These are phyloP conservation scores for Rhabdomys dilectus DNA, from an alignment of 2,113 vertebrate species.

Conservation along the genomic window DNA sequence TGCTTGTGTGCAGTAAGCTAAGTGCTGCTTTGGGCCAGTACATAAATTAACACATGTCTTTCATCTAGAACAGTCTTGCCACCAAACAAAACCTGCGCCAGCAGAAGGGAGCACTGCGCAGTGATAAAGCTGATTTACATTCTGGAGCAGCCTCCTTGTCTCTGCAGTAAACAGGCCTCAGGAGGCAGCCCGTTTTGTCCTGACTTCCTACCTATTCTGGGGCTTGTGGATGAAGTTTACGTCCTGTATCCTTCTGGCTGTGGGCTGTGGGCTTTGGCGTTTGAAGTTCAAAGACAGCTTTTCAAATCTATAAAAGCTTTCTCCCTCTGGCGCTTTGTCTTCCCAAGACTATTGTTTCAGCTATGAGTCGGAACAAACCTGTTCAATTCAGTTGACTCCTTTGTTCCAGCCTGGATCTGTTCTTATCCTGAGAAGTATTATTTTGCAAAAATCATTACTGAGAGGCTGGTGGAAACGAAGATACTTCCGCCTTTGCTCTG, in stretches of 20 bases:
- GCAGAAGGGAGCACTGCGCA: not conserved
- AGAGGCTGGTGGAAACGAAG: conserved; percentile 14
- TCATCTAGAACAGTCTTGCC: not conserved
- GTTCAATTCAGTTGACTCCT: not conserved
- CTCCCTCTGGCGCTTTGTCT: conserved; percentile 18
- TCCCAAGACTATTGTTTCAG: conserved; percentile 53
- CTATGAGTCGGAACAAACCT: conserved; percentile 23
- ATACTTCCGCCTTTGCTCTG: not conserved
- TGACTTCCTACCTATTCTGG: not conserved
- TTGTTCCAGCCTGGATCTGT: not conserved
- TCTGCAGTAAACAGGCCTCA: not conserved
- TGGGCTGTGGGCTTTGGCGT: not conserved
- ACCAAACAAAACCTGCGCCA: not conserved
- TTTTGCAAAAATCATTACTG: not conserved
- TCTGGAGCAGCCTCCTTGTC: conserved; percentile 25
- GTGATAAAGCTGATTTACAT: conserved; percentile 11
- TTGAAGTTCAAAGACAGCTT: conserved; percentile 59
- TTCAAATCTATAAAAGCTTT: conserved; percentile 50
- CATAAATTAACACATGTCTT: not conserved
- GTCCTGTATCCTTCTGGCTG: conserved; percentile 1
- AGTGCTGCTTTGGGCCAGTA: not conserved
- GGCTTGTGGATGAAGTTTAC: not conserved
- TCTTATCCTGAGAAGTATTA: not conserved
- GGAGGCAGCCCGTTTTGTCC: not conserved
- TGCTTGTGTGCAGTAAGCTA: not conserved